These are phyloP conservation scores for Paramormyrops hopkinsi DNA, from an alignment of 2,797 vertebrate genomes.

Conservation along the genomic window DNA sequence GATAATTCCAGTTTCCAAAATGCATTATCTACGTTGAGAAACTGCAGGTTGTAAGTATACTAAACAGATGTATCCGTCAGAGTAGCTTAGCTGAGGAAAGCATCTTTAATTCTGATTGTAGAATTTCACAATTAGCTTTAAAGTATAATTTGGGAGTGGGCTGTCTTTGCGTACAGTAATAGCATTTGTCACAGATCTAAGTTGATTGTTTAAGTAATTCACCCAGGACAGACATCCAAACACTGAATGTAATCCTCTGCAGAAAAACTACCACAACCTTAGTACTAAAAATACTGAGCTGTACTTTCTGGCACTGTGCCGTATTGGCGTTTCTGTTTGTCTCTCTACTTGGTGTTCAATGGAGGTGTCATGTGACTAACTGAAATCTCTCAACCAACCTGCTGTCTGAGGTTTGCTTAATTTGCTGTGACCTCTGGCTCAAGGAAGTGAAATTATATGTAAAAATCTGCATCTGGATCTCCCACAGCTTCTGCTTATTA, in stretches of 20 bases:
- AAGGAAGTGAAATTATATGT: slow-evolving; percentile 18
- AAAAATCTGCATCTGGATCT: slow-evolving; percentile 18
- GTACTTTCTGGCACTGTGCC: not conserved
- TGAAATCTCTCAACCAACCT: slow-evolving; percentile 24
- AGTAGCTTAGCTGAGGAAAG: slow-evolving; percentile 63
- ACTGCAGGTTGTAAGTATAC: slow-evolving; percentile 32
- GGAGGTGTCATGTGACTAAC: slow-evolving; percentile 15
- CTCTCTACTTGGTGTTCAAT: not conserved
- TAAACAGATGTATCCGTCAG: slow-evolving; percentile 54
- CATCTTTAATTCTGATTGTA: slow-evolving; percentile 74
- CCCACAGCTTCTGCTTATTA: not conserved
- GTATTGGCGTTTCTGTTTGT: not conserved
- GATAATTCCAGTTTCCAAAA: slow-evolving; percentile 39
- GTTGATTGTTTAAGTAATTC: slow-evolving; percentile 65
- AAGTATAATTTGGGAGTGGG: slow-evolving; percentile 68
- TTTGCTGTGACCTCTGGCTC: slow-evolving; percentile 18
- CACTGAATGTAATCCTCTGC: not conserved
- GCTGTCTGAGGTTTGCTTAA: slow-evolving; percentile 20
- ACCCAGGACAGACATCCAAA: not conserved
- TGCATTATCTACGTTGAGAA: slow-evolving; percentile 41
- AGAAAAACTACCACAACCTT: not conserved
- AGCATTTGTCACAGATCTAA: slow-evolving; percentile 71
- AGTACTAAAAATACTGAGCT: not conserved
- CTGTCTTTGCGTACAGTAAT: slow-evolving; percentile 65
- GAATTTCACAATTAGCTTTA: slow-evolving; percentile 75